Percentiles rank a stretch among this genome's conserved stretches.
These are phyloP conservation scores for Anabacerthia variegaticeps DNA, from an alignment of 2,797 vertebrate genomes.

Conservation along the genomic window DNA sequence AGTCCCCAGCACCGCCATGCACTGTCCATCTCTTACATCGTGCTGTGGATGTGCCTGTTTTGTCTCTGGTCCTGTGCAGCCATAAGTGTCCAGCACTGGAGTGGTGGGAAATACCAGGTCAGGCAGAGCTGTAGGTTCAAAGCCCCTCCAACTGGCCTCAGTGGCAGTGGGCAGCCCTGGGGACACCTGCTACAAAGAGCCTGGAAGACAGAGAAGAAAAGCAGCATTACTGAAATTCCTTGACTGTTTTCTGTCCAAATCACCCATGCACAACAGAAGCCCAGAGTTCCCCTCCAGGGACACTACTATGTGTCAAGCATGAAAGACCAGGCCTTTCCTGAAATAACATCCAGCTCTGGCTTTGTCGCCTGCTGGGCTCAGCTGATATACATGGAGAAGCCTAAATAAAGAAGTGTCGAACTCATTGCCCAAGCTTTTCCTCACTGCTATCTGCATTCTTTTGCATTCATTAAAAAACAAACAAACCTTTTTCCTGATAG, in stretches of 20 bases:
- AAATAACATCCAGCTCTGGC: conserved; percentile 49
- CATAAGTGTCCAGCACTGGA: rapidly evolving
- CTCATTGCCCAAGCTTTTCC: conserved; percentile 50
- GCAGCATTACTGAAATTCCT: conserved; percentile 44
- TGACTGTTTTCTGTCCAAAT: background rate
- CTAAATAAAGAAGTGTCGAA: conserved; percentile 57
- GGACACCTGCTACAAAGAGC: background rate
- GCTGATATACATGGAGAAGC: conserved; percentile 23
- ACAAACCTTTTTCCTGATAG: conserved; percentile 60
- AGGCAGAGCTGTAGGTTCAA: background rate
- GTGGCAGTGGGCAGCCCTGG: background rate
- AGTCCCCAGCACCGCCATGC: rapidly evolving
- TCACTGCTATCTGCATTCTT: conserved; percentile 36
- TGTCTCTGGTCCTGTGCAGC: background rate
- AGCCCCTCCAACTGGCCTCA: background rate
- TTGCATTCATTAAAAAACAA: conserved; percentile 63
- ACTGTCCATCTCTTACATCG: rapidly evolving
- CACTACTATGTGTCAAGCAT: background rate
- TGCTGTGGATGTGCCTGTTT: background rate
- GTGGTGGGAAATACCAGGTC: background rate
- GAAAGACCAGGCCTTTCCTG: conserved; percentile 52
- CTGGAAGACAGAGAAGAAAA: conserved; percentile 7
- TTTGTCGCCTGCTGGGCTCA: conserved; percentile 40
- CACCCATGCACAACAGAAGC: background rate
- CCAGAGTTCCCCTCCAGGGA: background rate